These are phyloP conservation scores for Gallinago undulata DNA, from an alignment of 2,113 vertebrate genomes.

Conservation along the genomic window DNA sequence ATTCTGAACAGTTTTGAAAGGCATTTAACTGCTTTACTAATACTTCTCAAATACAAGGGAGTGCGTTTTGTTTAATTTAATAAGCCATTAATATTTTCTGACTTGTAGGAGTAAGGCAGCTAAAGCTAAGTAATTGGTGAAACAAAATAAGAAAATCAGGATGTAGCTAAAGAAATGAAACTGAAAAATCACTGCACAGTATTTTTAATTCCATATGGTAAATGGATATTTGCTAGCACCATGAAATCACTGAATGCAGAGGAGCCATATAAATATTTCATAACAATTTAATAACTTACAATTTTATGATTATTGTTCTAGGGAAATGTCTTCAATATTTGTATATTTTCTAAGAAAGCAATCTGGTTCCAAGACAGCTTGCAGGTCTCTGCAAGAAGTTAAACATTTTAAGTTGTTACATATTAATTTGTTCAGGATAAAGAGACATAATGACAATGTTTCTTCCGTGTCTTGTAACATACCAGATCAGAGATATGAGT, in stretches of 20 bases:
- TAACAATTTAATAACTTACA: background rate
- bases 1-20: background rate
- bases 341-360: background rate
- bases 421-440: background rate
- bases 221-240: background rate
- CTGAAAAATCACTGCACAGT: background rate
- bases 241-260: background rate
- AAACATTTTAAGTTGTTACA: background rate
- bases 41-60: background rate
- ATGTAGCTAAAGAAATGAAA: background rate
- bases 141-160: background rate
- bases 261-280: background rate
- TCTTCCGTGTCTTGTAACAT: background rate
- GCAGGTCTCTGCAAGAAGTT: background rate
- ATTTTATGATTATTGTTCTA: background rate
- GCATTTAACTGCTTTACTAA: background rate
- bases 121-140: background rate
- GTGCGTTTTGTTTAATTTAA: background rate
- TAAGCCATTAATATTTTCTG: background rate
- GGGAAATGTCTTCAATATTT: background rate
- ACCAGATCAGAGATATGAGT: background rate
- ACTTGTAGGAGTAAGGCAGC: background rate
- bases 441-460: background rate
- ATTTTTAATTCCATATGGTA: background rate
- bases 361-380: background rate